These are phyloP conservation scores for Ditylenchus dipsaci DNA, from an alignment of 1,140 invertebrate genomes.

Conservation along the genomic window DNA sequence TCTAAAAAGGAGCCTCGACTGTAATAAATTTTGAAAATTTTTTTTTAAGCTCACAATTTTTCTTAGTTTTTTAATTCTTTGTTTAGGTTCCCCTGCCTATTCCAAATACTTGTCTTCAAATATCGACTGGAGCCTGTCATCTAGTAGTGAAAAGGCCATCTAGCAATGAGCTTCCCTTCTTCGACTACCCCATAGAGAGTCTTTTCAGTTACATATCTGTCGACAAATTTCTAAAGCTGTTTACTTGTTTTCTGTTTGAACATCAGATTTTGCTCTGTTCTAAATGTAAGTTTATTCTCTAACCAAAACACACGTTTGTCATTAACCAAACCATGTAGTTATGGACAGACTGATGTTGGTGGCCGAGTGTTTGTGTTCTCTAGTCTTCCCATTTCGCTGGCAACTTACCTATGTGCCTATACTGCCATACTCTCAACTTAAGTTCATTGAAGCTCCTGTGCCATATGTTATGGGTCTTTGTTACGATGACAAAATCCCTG, in stretches of 20 bases:
- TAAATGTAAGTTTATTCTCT: slow-evolving; percentile 65
- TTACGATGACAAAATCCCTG: slow-evolving; percentile 56
- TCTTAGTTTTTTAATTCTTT: slow-evolving; percentile 6
- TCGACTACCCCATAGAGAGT: slow-evolving; percentile 84
- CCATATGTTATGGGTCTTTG: slow-evolving; percentile 90
- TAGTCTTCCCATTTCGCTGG: slow-evolving; percentile 92
- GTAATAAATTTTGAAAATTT: too few species aligned
- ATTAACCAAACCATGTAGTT: slow-evolving; percentile 65
- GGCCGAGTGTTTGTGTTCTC: slow-evolving; percentile 81
- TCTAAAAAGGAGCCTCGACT: too few species aligned
- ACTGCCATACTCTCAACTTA: slow-evolving; percentile 83
- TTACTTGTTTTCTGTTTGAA: slow-evolving; percentile 89
- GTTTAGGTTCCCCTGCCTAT: slow-evolving; percentile 75
- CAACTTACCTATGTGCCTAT: slow-evolving; percentile 98
- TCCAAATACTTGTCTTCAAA: slow-evolving; percentile 64
- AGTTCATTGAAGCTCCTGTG: slow-evolving; percentile 96
- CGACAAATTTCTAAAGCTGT: slow-evolving; percentile 84
- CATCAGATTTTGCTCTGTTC: slow-evolving; percentile 91
- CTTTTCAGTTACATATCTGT: slow-evolving; percentile 70
- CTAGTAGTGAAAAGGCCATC: slow-evolving; percentile 54
- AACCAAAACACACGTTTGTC: neutral
- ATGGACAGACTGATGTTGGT: slow-evolving; percentile 92
- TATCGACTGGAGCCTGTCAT: slow-evolving; percentile 26
- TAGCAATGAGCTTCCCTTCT: slow-evolving; percentile 76
- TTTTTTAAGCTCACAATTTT: neutral